A percentile compares a stretch with the other conserved stretches of the same genome.
Conservation (phyloP, 2,888 invertebrate species). For the Nomada fabriciana region DNA sequence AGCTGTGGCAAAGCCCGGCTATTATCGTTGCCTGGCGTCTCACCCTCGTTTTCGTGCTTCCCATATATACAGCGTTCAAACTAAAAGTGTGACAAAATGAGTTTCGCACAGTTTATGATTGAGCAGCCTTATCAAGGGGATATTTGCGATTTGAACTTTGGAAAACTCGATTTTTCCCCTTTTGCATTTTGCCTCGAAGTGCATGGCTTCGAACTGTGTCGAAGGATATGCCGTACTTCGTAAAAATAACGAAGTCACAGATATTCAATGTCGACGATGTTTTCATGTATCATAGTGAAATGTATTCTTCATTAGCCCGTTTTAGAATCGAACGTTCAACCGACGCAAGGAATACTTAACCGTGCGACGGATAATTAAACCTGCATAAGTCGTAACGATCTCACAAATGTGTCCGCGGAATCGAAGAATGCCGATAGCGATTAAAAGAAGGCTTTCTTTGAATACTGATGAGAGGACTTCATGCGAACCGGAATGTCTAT, state of each 20-base stretch:
- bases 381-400: slow-evolving; percentile 1
- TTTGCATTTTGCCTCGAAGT: too few species aligned
- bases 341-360: slow-evolving; percentile 6
- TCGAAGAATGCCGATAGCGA: slow-evolving; percentile 25
- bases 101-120: too few species aligned
- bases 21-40: slow-evolving; percentile 34
- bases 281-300: not conserved
- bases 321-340: not conserved
- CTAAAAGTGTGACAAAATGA: slow-evolving; percentile 14
- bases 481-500: slow-evolving; percentile 32
- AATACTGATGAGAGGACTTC: slow-evolving; percentile 42
- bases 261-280: too few species aligned
- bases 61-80: not conserved
- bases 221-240: too few species aligned
- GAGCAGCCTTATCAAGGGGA: too few species aligned
- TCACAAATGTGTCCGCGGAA: not conserved
- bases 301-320: slow-evolving; percentile 24
- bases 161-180: too few species aligned
- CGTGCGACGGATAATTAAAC: slow-evolving; percentile 21
- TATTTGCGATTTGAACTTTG: too few species aligned
- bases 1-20: slow-evolving; percentile 38
- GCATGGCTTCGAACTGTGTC: too few species aligned
- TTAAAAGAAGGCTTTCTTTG: slow-evolving; percentile 49
- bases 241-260: too few species aligned
- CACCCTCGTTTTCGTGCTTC: not conserved